A percentile compares a stretch with the other conserved stretches of the same genome.
phyloP scores from a whole-genome alignment of 2,113 vertebrate species.

The Bothrops jararaca region DNA sequence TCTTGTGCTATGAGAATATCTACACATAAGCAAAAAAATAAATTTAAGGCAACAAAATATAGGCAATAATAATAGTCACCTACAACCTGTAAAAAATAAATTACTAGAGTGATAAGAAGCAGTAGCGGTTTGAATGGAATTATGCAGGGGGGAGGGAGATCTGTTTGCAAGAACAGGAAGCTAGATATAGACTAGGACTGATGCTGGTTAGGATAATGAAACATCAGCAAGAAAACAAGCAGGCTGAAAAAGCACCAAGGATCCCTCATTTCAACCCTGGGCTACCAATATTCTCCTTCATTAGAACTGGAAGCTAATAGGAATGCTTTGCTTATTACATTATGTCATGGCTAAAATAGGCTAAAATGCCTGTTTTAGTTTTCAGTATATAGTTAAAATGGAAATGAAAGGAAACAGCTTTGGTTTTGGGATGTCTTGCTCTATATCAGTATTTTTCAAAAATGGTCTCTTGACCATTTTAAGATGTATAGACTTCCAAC shows the following conservation, averaged over 20 bases:
- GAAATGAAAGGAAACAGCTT: slow-evolving; percentile 18
- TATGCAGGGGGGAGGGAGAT: background rate
- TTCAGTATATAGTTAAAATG: slow-evolving; percentile 16
- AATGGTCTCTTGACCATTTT: background rate
- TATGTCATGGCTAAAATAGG: background rate
- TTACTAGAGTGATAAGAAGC: slow-evolving; percentile 21
- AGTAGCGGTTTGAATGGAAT: slow-evolving; percentile 34
- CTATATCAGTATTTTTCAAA: background rate
- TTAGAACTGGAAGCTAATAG: slow-evolving; percentile 1
- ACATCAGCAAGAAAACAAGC: too few species aligned
- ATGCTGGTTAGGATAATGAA: too few species aligned
- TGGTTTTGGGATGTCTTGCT: background rate
- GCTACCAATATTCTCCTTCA: too few species aligned
- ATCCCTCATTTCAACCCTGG: too few species aligned
- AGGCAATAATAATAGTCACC: slow-evolving; percentile 43
- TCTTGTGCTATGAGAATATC: slow-evolving; percentile 7
- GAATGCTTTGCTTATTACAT: slow-evolving; percentile 43
- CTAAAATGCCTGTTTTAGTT: slow-evolving; percentile 32
- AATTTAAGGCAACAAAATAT: slow-evolving; percentile 39
- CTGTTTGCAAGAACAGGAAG: slow-evolving; percentile 19
- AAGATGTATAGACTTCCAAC: background rate
- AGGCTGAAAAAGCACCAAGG: too few species aligned
- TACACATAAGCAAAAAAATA: slow-evolving; percentile 35
- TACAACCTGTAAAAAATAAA: slow-evolving; percentile 36
- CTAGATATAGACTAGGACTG: background rate